These are phyloP conservation scores for Tenualosa thibaudeaui DNA, from an alignment of 2,797 vertebrate genomes.

Conservation along the genomic window DNA sequence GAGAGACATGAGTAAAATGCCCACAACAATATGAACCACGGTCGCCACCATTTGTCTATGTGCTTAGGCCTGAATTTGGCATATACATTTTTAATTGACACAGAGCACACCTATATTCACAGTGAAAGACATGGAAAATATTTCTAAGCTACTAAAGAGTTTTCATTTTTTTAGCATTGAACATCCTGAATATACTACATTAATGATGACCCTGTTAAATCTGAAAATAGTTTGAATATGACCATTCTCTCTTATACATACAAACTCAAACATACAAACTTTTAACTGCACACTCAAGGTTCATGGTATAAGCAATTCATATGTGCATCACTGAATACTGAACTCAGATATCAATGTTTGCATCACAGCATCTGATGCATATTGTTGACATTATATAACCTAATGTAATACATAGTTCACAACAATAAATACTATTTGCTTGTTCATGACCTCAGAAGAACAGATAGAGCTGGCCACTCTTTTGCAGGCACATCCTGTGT, in stretches of 20 bases:
- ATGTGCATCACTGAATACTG: background rate
- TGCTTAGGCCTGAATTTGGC: background rate
- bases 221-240: too few relatives aligned
- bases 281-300: background rate
- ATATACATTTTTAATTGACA: background rate
- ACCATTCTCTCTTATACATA: background rate
- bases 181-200: too few relatives aligned
- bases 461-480: background rate
- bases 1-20: background rate
- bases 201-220: too few relatives aligned
- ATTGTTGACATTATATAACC: background rate
- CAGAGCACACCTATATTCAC: background rate
- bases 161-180: too few relatives aligned
- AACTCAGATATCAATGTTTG: background rate
- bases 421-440: background rate
- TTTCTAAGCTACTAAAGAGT: too few relatives aligned
- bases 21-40: background rate
- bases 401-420: background rate
- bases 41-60: background rate
- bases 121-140: too few relatives aligned
- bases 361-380: background rate
- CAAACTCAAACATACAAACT: too few relatives aligned
- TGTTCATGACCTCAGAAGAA: background rate
- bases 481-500: slow-evolving; percentile 44
- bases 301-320: background rate